A percentile compares a stretch with the other conserved stretches of the same genome.
Conservation (phyloP, 2,113 vertebrate species). For the Boleophthalmus pectinirostris region DNA sequence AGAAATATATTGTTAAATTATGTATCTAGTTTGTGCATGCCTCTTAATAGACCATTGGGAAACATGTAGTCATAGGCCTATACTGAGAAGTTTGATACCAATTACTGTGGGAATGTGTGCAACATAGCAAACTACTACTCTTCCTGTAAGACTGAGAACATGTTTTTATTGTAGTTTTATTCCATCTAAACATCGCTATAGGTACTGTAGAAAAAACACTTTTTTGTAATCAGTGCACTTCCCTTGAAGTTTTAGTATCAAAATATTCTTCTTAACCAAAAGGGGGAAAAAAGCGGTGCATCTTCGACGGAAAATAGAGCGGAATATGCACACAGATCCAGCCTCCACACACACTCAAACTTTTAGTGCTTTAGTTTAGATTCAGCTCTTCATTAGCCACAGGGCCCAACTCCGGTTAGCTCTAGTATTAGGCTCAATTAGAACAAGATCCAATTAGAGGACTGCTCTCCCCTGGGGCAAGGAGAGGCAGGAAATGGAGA, state of each 20-base stretch:
- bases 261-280: constrained; percentile 30
- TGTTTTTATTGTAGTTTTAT: background rate
- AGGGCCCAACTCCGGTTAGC: constrained; percentile 95
- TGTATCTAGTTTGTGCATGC: background rate
- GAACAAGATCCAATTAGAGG: constrained; percentile 99
- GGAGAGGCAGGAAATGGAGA: constrained; percentile 99
- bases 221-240: background rate
- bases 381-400: constrained; percentile 95
- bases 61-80: background rate
- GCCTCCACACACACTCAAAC: constrained; percentile 65
- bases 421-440: constrained; percentile 99
- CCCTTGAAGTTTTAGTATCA: constrained; percentile 7
- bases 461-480: constrained; percentile 95
- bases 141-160: no score
- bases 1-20: background rate
- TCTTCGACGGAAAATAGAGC: constrained; percentile 37
- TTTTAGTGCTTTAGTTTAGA: constrained; percentile 96
- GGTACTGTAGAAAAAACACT: background rate
- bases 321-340: constrained; percentile 36
- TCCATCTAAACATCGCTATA: background rate
- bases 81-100: background rate
- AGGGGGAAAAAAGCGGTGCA: constrained; percentile 36
- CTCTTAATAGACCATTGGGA: background rate
- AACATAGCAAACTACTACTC: background rate
- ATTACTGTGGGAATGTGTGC: background rate